phyloP scores from a whole-genome alignment of 1,140 invertebrate genomes.

The Leptinotarsa defecta region DNA sequence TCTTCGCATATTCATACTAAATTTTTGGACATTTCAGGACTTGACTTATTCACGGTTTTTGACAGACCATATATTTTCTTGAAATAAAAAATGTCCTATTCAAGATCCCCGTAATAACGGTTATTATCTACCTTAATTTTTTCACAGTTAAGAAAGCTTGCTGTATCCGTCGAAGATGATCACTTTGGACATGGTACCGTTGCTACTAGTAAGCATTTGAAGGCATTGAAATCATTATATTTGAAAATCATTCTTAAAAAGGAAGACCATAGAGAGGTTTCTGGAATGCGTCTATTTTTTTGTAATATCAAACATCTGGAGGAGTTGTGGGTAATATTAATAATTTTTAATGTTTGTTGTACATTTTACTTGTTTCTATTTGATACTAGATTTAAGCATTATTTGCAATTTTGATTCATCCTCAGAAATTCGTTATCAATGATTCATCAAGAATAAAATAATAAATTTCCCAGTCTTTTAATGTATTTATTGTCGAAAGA shows the following conservation, averaged over 20 bases:
- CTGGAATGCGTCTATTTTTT: slow-evolving; percentile 36
- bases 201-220: slow-evolving; percentile 28
- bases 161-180: slow-evolving; percentile 34
- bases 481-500: too few species aligned
- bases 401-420: too few species aligned
- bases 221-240: slow-evolving; percentile 28
- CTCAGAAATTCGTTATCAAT: too few species aligned
- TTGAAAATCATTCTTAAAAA: slow-evolving; percentile 35
- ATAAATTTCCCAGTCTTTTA: too few species aligned
- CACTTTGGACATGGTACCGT: slow-evolving; percentile 29
- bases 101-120: not conserved
- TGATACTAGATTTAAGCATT: too few species aligned
- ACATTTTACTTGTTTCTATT: too few species aligned
- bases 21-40: not conserved
- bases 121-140: not conserved
- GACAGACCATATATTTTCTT: not conserved
- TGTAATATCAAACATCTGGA: slow-evolving; percentile 32
- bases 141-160: not conserved
- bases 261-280: slow-evolving; percentile 23
- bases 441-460: too few species aligned
- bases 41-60: too few species aligned
- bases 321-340: slow-evolving; percentile 33
- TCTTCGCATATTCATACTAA: too few species aligned
- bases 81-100: not conserved
- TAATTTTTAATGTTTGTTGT: not conserved